phyloP scores from a whole-genome alignment of 2,797 vertebrate species.

The Typhlichthys subterraneus region DNA sequence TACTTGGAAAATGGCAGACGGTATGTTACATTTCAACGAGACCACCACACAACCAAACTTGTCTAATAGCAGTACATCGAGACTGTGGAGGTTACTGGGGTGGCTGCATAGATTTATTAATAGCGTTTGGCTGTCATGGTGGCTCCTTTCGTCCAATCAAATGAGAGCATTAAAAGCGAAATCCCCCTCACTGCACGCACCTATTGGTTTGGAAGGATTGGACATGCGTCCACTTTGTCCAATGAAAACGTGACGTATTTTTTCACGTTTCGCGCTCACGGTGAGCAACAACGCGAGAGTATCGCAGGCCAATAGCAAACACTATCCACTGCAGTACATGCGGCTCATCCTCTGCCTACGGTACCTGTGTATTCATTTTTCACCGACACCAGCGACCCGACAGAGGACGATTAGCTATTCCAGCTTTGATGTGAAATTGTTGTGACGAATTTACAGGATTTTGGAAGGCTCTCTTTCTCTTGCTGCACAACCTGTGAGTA shows the following conservation, averaged over 20 bases:
- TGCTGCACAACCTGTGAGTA: conserved; percentile 61
- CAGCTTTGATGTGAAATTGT: conserved; percentile 37
- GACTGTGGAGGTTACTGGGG: too few relatives aligned
- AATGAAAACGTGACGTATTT: conserved; percentile 6
- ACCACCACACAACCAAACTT: too few relatives aligned
- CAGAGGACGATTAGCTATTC: conserved; percentile 43
- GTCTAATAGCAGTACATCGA: too few relatives aligned
- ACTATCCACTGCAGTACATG: conserved; percentile 66
- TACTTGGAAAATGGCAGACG: too few relatives aligned
- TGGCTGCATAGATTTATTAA: too few relatives aligned
- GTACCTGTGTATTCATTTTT: conserved; percentile 24
- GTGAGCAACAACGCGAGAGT: conserved; percentile 9
- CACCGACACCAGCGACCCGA: conserved; percentile 40
- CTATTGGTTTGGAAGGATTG: neutral
- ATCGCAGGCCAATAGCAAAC: conserved; percentile 24
- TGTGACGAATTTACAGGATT: conserved; percentile 25
- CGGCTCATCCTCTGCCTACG: conserved; percentile 28
- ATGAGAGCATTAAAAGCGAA: neutral
- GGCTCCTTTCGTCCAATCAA: too few relatives aligned
- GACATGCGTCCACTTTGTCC: neutral
- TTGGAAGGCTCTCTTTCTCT: conserved; percentile 1
- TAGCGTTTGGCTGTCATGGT: too few relatives aligned
- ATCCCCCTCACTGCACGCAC: neutral
- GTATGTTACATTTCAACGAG: too few relatives aligned
- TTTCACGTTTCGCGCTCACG: conserved; percentile 17